These are phyloP conservation scores for Molossus alvarezi DNA, from an alignment of 2,797 vertebrate genomes.

Conservation along the genomic window DNA sequence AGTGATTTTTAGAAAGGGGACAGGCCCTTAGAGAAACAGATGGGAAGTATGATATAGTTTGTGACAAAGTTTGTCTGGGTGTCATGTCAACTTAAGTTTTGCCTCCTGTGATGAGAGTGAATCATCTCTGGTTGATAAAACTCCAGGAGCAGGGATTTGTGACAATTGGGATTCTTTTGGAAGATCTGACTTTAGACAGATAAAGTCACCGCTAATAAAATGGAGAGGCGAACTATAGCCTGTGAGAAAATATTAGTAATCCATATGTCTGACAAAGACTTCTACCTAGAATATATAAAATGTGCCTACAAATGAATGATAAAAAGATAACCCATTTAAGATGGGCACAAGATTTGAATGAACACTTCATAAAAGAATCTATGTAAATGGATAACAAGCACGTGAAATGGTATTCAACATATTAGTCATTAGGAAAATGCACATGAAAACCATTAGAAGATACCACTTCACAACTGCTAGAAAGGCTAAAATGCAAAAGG, in stretches of 20 bases:
- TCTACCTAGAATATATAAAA: not conserved
- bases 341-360: not conserved
- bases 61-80: too few relatives aligned
- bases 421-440: not conserved
- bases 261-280: not conserved
- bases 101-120: too few relatives aligned
- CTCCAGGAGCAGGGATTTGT: too few relatives aligned
- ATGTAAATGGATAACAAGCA: not conserved
- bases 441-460: not conserved
- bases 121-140: too few relatives aligned
- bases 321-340: not conserved
- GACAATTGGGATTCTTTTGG: too few relatives aligned
- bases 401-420: too few relatives aligned
- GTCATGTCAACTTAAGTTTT: too few relatives aligned
- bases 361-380: not conserved
- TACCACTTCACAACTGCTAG: too few relatives aligned
- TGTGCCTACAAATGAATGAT: not conserved
- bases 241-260: not conserved
- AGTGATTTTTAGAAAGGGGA: too few relatives aligned
- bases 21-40: too few relatives aligned
- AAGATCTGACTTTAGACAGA: too few relatives aligned
- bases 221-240: not conserved
- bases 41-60: too few relatives aligned
- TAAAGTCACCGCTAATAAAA: not conserved
- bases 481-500: not conserved